Percentiles rank a stretch among this genome's conserved stretches.
phyloP scores from a whole-genome alignment of 2,888 invertebrate species.

The Melinopterus prodromus region DNA sequence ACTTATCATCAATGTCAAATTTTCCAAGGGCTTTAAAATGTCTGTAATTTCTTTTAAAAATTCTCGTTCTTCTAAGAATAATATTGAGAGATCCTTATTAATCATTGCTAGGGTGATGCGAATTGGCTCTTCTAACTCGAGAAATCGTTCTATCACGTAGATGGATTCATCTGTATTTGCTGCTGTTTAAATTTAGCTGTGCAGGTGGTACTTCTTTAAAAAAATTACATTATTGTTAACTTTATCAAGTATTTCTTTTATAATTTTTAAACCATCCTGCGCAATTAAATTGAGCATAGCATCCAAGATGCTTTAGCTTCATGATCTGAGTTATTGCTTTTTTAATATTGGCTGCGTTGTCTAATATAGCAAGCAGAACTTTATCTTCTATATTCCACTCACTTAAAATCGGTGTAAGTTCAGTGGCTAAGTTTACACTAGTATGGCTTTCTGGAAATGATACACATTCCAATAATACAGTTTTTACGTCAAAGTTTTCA shows the following conservation, averaged over 20 bases:
- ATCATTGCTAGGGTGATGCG: slow-evolving; percentile 40
- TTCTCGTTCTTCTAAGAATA: slow-evolving; percentile 42
- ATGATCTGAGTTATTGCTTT: slow-evolving; percentile 41
- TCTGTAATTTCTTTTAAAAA: slow-evolving; percentile 38
- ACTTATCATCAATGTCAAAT: slow-evolving; percentile 42
- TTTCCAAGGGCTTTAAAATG: slow-evolving; percentile 43
- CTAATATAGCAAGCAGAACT: slow-evolving; percentile 47
- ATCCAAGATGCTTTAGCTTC: slow-evolving; percentile 44
- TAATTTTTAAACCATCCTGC: slow-evolving; percentile 38
- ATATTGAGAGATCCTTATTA: slow-evolving; percentile 27
- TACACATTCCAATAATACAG: slow-evolving; percentile 43
- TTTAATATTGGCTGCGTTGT: slow-evolving; percentile 49
- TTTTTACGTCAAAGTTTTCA: slow-evolving; percentile 45
- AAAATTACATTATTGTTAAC: neutral
- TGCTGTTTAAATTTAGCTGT: neutral
- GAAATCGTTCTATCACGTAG: slow-evolving; percentile 44
- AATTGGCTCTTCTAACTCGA: slow-evolving; percentile 39
- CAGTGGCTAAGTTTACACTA: slow-evolving; percentile 44
- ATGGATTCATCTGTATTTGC: slow-evolving; percentile 23
- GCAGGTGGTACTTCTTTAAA: slow-evolving; percentile 14
- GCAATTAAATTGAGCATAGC: slow-evolving; percentile 48
- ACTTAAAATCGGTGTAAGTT: slow-evolving; percentile 41
- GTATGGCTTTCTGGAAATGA: slow-evolving; percentile 44
- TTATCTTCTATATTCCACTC: slow-evolving; percentile 47
- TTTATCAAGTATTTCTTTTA: slow-evolving; percentile 50